phyloP scores from a whole-genome alignment of 30 jellyfish, hydroid and myxozoan genomes.

The Euphysa ruthae region DNA sequence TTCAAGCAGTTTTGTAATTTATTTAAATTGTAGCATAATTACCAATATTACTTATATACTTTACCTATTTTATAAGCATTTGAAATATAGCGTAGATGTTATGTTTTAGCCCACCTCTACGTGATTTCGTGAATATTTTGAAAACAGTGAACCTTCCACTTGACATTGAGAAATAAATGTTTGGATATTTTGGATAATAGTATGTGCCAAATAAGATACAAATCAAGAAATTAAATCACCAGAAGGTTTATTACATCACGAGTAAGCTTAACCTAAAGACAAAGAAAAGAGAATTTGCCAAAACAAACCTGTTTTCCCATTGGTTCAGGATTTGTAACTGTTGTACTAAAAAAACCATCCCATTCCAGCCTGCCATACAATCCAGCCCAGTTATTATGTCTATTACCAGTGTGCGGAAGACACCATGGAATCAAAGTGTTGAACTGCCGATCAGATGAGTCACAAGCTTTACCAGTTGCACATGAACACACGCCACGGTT shows the following conservation, averaged over 20 bases:
- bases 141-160: too few species aligned
- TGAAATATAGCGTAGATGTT: too few species aligned
- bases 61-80: too few species aligned
- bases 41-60: too few species aligned
- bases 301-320: conserved; percentile 91
- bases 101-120: too few species aligned
- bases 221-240: not conserved
- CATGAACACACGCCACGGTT: conserved; percentile 94
- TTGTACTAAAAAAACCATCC: conserved; percentile 93
- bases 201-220: too few species aligned
- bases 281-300: not conserved
- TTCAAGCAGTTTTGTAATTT: too few species aligned
- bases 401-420: conserved; percentile 85
- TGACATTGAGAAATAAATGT: too few species aligned
- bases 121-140: too few species aligned
- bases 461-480: conserved; percentile 79
- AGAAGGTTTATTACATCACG: not conserved
- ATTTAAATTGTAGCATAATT: too few species aligned
- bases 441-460: conserved; percentile 81
- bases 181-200: too few species aligned
- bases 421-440: conserved; percentile 93
- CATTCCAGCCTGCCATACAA: conserved; percentile 92
- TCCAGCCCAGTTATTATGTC: conserved; percentile 96
- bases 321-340: conserved; percentile 96
- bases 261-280: not conserved